Percentiles rank a stretch among this genome's conserved stretches.
These are phyloP conservation scores for Furcula furcula DNA, from an alignment of 2,888 invertebrate genomes.

Conservation along the genomic window DNA sequence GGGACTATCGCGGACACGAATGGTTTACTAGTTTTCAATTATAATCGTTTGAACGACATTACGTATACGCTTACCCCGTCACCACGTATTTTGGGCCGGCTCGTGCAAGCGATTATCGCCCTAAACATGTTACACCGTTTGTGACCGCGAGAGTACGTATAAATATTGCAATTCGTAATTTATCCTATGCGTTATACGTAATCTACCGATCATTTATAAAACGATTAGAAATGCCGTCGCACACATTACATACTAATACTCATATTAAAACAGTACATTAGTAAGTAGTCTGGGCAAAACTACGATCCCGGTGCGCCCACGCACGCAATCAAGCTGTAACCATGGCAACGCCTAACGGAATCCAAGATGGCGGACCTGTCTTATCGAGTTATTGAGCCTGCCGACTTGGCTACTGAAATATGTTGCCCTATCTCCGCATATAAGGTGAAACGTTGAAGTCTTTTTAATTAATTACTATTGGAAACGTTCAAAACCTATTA, in stretches of 20 bases:
- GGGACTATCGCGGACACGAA: too few relatives aligned
- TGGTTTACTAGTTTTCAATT: too few relatives aligned
- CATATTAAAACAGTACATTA: slow-evolving; percentile 30
- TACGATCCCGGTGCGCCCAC: slow-evolving; percentile 42
- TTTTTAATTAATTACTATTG: slow-evolving; percentile 20
- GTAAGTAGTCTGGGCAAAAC: slow-evolving; percentile 24
- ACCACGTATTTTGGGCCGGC: too few relatives aligned
- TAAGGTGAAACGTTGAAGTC: slow-evolving; percentile 12
- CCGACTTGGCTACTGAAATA: slow-evolving; percentile 33
- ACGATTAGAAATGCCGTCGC: slow-evolving; percentile 15
- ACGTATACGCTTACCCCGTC: too few relatives aligned
- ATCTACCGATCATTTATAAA: slow-evolving; percentile 3
- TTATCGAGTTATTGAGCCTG: slow-evolving; percentile 56
- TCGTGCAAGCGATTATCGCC: too few relatives aligned
- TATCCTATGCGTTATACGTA: too few relatives aligned
- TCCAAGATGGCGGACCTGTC: slow-evolving; percentile 62
- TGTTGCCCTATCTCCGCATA: slow-evolving; percentile 19
- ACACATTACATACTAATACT: slow-evolving; percentile 23
- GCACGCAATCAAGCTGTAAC: slow-evolving; percentile 58
- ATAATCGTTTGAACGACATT: too few relatives aligned
- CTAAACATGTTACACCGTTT: too few relatives aligned
- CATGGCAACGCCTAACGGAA: slow-evolving; percentile 54
- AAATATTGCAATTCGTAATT: too few relatives aligned
- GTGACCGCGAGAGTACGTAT: too few relatives aligned
- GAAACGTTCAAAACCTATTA: slow-evolving; percentile 15